Evolutionary conservation across 2,888 invertebrate species (phyloP).

Genomic region (Chymomyza fuscimana): DNA sequence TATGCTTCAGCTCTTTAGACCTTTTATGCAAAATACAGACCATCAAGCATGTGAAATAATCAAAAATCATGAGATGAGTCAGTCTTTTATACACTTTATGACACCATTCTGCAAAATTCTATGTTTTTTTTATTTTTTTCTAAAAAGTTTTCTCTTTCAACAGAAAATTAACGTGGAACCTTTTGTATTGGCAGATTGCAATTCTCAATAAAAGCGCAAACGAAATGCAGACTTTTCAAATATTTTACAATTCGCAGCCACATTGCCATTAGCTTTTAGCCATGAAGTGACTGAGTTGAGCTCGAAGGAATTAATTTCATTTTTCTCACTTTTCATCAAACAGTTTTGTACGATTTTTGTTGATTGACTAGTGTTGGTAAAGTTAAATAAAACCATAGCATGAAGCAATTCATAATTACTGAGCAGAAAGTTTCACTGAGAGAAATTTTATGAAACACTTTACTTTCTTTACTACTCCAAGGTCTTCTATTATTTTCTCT

Average conservation of each 20-base stretch:
- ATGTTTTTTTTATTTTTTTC: background rate
- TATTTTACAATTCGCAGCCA: background rate
- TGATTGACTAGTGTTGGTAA: background rate
- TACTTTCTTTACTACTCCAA: no score
- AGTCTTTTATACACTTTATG: slow-evolving; percentile 16
- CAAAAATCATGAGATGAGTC: slow-evolving; percentile 63
- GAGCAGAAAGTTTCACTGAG: background rate
- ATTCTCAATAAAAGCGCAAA: background rate
- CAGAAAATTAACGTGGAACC: no score
- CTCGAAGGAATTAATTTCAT: background rate
- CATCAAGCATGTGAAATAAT: slow-evolving; percentile 54
- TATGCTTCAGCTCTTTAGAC: background rate
- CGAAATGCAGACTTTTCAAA: background rate
- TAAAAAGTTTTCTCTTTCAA: background rate
- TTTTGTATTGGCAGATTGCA: background rate
- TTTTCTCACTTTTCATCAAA: background rate
- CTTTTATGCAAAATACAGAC: slow-evolving; percentile 41
- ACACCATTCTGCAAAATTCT: background rate
- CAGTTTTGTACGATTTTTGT: background rate
- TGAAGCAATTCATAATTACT: background rate
- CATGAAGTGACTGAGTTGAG: background rate
- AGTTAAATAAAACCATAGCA: background rate
- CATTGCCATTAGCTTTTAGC: background rate
- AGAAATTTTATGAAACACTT: background rate
- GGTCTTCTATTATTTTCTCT: no score